Conservation (phyloP, 2,888 invertebrate species). For the Orthosia gracilis region DNA sequence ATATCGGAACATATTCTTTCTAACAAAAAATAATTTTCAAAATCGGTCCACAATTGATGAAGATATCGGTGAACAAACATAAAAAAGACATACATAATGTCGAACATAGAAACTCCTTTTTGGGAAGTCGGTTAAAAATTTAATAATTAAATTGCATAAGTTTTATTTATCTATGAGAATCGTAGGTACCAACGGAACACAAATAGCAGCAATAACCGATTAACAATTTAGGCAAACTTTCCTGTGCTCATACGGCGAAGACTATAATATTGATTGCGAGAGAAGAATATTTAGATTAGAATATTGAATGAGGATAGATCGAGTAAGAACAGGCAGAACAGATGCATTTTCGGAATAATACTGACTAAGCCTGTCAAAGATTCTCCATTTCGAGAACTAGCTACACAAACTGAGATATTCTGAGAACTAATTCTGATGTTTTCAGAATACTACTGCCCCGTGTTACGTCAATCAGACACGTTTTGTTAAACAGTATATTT, state of each 20-base stretch:
- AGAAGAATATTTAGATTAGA: too few relatives aligned
- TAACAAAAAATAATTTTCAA: too few relatives aligned
- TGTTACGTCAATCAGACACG: slow-evolving; percentile 29
- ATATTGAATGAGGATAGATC: slow-evolving; percentile 11
- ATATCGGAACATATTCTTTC: too few relatives aligned
- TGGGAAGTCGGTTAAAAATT: too few relatives aligned
- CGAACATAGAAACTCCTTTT: too few relatives aligned
- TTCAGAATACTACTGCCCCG: slow-evolving; percentile 1
- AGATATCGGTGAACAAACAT: too few relatives aligned
- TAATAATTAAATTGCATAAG: too few relatives aligned
- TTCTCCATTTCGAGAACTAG: slow-evolving; percentile 6
- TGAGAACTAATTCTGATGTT: slow-evolving; percentile 16
- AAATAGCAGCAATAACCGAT: background rate
- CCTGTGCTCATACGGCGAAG: too few relatives aligned
- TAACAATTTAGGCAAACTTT: slow-evolving; percentile 7
- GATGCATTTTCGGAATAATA: slow-evolving; percentile 20
- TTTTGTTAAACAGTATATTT: slow-evolving; percentile 33
- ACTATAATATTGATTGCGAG: slow-evolving; percentile 1
- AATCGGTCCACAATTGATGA: too few relatives aligned
- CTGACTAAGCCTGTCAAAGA: slow-evolving; percentile 22
- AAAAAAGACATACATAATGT: too few relatives aligned
- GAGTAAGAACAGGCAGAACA: background rate
- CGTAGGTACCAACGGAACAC: background rate
- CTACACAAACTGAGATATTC: slow-evolving; percentile 9
- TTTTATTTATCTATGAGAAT: background rate